Evolutionary conservation across 1,140 invertebrate genomes (phyloP).

Genomic region (Cydia splendana): DNA sequence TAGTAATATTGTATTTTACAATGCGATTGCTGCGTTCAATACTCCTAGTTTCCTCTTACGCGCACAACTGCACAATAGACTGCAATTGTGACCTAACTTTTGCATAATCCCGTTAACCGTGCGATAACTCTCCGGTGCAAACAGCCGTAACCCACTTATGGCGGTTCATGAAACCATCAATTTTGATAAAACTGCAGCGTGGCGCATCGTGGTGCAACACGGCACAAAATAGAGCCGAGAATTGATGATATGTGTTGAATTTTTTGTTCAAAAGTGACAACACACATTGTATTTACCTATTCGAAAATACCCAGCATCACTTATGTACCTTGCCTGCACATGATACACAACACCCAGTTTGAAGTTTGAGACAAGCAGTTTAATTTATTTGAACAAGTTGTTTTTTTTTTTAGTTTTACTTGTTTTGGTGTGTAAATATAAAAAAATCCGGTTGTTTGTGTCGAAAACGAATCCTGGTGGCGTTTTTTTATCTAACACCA

Average conservation of each 20-base stretch:
- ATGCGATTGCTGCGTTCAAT: neutral
- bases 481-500: no score
- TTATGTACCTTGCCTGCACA: no score
- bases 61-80: neutral
- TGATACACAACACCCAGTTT: no score
- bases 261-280: neutral
- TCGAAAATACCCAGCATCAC: neutral
- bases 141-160: slow-evolving; percentile 13
- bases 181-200: slow-evolving; percentile 21
- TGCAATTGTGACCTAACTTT: neutral
- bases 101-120: slow-evolving; percentile 6
- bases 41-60: neutral
- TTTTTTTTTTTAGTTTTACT: no score
- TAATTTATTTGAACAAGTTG: no score
- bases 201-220: slow-evolving; percentile 12
- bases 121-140: slow-evolving; percentile 18
- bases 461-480: no score
- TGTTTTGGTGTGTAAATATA: no score
- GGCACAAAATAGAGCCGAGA: neutral
- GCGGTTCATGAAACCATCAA: slow-evolving; percentile 13
- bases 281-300: slow-evolving; percentile 5
- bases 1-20: neutral
- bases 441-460: no score
- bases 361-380: no score
- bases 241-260: slow-evolving; percentile 13